Conservation (phyloP, 2,113 vertebrate species). For the Odobenus rosmarus region DNA sequence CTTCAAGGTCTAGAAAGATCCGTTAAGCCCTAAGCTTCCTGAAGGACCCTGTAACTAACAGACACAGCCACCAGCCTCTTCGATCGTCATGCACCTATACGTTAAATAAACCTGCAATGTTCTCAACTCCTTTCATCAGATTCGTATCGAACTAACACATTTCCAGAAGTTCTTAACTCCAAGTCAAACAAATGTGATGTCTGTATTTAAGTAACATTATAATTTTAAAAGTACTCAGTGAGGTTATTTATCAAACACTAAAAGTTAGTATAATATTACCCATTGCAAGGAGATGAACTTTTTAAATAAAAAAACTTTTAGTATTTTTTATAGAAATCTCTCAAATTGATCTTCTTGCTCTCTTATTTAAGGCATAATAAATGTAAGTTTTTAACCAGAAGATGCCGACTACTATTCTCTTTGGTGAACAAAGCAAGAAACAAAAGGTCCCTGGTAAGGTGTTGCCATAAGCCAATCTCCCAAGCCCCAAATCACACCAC, state of each 20-base stretch:
- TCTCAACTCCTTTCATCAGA: neutral
- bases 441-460: neutral
- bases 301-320: neutral
- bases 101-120: neutral
- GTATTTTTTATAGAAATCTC: neutral
- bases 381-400: neutral
- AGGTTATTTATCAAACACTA: neutral
- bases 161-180: neutral
- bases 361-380: neutral
- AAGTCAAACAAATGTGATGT: neutral
- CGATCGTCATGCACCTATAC: fast-evolving
- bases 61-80: fast-evolving
- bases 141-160: neutral
- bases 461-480: neutral
- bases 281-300: neutral
- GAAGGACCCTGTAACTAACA: neutral
- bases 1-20: neutral
- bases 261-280: too few relatives aligned
- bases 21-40: neutral
- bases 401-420: neutral
- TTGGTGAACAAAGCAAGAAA: neutral
- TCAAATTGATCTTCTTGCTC: neutral
- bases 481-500: neutral
- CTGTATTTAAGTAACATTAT: neutral
- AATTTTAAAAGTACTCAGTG: neutral